Percentiles rank a stretch among this genome's conserved stretches.
Conservation (phyloP, 1,140 invertebrate genomes). For the Leptopilina boulardi region DNA sequence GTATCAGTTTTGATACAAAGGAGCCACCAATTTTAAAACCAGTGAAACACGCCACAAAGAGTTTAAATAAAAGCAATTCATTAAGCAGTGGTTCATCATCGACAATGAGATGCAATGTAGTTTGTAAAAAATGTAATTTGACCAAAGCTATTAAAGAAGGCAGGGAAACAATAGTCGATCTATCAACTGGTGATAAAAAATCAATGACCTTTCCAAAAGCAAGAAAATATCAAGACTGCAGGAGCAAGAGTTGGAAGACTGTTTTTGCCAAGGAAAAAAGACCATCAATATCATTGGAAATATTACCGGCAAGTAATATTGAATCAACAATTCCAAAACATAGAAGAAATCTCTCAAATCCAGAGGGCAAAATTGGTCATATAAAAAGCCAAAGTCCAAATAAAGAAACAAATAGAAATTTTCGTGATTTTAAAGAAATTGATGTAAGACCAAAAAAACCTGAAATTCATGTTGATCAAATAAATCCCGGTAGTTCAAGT, state of each 20-base stretch:
- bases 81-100: slow-evolving; percentile 53
- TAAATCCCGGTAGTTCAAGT: slow-evolving; percentile 59
- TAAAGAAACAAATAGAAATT: slow-evolving; percentile 42
- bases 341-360: slow-evolving; percentile 68
- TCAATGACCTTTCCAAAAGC: slow-evolving; percentile 71
- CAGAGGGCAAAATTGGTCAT: slow-evolving; percentile 61
- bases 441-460: slow-evolving; percentile 63
- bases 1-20: slow-evolving; percentile 71
- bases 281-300: slow-evolving; percentile 69
- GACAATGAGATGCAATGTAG: slow-evolving; percentile 37
- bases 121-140: slow-evolving; percentile 69
- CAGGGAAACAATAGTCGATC: slow-evolving; percentile 48
- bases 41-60: slow-evolving; percentile 57
- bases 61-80: slow-evolving; percentile 66
- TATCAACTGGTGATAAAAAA: slow-evolving; percentile 60
- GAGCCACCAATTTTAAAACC: slow-evolving; percentile 61
- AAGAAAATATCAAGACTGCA: slow-evolving; percentile 65
- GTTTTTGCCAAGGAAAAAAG: slow-evolving; percentile 72
- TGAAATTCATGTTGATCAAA: slow-evolving; percentile 63
- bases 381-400: slow-evolving; percentile 39
- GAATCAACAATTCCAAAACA: slow-evolving; percentile 58
- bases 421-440: slow-evolving; percentile 66
- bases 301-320: slow-evolving; percentile 56
- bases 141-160: slow-evolving; percentile 53
- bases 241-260: slow-evolving; percentile 70